A percentile compares a stretch with the other conserved stretches of the same genome.
These are phyloP conservation scores for Drosophila buzzatii DNA, from an alignment of 2,888 invertebrate genomes.

Conservation along the genomic window DNA sequence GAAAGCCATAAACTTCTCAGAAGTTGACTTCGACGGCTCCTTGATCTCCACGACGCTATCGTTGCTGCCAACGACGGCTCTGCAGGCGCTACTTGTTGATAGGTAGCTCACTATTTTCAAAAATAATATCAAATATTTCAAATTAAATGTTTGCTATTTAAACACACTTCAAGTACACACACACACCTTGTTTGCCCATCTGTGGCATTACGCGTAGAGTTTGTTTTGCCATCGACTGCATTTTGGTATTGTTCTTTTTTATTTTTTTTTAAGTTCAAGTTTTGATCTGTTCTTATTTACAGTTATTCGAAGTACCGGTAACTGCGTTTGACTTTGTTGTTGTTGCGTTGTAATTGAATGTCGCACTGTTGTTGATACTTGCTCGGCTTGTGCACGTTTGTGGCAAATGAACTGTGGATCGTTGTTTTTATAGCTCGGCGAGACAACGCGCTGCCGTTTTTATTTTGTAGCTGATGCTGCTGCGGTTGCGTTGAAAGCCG, in stretches of 20 bases:
- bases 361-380: constrained; percentile 47
- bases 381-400: constrained; percentile 47
- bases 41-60: constrained; percentile 68
- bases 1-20: constrained; percentile 89
- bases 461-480: constrained; percentile 25
- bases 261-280: constrained; percentile 14
- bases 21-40: constrained; percentile 81
- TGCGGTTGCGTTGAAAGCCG: constrained; percentile 45
- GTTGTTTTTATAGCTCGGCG: constrained; percentile 42
- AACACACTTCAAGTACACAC: constrained; percentile 19
- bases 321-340: constrained; percentile 17
- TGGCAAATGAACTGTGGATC: constrained; percentile 26
- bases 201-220: constrained; percentile 71
- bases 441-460: constrained; percentile 15
- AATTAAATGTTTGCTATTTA: constrained; percentile 3
- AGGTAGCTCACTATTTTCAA: constrained; percentile 57
- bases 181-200: constrained; percentile 74
- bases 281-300: constrained; percentile 15
- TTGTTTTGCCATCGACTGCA: constrained; percentile 76
- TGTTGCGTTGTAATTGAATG: constrained; percentile 14
- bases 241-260: constrained; percentile 24
- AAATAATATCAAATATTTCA: neutral
- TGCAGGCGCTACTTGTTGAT: constrained; percentile 66
- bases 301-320: constrained; percentile 36
- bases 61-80: constrained; percentile 38